These are phyloP conservation scores for Dermatemys mawii DNA, from an alignment of 2,113 vertebrate genomes.

Conservation along the genomic window DNA sequence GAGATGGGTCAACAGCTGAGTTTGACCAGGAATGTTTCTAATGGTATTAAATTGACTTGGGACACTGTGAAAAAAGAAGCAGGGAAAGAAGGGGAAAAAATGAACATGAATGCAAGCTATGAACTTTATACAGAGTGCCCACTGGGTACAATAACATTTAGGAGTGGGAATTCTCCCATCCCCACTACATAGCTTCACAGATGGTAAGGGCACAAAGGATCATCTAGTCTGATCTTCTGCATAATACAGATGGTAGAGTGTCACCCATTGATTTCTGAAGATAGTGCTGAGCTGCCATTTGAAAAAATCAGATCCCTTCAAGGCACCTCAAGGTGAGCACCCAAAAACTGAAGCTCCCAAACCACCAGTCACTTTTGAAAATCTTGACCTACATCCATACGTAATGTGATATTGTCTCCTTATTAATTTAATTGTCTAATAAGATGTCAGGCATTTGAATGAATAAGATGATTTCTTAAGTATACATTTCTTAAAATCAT, in stretches of 20 bases:
- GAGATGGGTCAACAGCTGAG: not conserved
- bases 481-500: not conserved
- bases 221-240: not conserved
- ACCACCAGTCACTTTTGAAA: not conserved
- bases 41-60: not conserved
- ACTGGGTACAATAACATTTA: not conserved
- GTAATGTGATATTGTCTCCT: not conserved
- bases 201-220: not conserved
- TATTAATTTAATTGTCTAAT: not conserved
- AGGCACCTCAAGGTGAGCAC: not conserved
- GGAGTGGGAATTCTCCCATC: not conserved
- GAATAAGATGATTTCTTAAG: not conserved
- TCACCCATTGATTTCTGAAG: not conserved
- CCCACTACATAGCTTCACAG: not conserved
- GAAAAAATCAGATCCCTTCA: not conserved
- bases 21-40: not conserved
- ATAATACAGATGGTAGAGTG: not conserved
- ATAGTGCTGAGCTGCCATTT: not conserved
- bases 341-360: not conserved
- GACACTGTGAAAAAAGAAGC: not conserved
- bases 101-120: not conserved
- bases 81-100: not conserved
- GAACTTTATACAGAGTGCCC: not conserved
- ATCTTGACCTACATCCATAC: not conserved
- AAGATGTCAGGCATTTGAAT: constrained; percentile 1